Conservation (phyloP, 2,113 vertebrate genomes). For the Dendropsophus ebraccatus region DNA sequence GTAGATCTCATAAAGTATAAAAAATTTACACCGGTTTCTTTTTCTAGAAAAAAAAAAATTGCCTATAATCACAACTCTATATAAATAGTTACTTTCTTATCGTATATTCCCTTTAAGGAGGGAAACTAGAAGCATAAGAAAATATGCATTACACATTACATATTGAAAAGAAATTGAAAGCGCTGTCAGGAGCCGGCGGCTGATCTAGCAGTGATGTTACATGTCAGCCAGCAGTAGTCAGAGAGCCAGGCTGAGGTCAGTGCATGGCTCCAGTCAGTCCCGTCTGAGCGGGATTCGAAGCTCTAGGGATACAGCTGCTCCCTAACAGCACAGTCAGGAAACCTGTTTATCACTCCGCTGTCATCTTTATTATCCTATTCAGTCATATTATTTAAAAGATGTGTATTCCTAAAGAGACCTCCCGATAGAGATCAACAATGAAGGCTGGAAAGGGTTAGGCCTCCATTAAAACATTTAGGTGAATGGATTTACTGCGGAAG, state of each 20-base stretch:
- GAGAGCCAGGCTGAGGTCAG: slow-evolving; percentile 8
- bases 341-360: neutral
- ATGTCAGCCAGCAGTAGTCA: neutral
- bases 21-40: too few relatives aligned
- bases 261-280: neutral
- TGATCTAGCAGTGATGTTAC: slow-evolving; percentile 3
- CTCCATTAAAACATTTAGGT: neutral
- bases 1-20: too few relatives aligned
- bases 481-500: neutral
- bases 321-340: slow-evolving; percentile 7
- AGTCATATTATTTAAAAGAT: slow-evolving; percentile 14
- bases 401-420: neutral
- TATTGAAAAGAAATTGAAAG: neutral
- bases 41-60: too few relatives aligned
- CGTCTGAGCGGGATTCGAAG: neutral
- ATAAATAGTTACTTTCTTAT: too few relatives aligned
- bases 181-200: neutral
- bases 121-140: neutral
- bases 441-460: neutral
- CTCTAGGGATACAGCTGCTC: slow-evolving; percentile 19
- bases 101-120: neutral
- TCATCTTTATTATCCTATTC: slow-evolving; percentile 14
- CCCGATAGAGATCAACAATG: neutral
- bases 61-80: too few relatives aligned
- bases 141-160: neutral